Evolutionary conservation across 2,113 vertebrate genomes (phyloP), one percentile per base, ranked within the genome.

Genomic region (Sorex araneus): DNA sequence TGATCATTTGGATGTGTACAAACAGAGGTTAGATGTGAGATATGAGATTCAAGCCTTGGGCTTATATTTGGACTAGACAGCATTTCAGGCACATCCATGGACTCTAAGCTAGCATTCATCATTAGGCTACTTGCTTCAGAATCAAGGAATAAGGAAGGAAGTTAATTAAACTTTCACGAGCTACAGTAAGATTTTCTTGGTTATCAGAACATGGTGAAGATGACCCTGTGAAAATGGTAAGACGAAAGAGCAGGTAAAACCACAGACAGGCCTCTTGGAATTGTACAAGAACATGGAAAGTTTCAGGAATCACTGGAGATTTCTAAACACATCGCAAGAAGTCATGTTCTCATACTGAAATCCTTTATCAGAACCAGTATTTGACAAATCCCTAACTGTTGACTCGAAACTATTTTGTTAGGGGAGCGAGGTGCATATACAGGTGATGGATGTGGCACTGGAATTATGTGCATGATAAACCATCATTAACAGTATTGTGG

Each of bases 1-100:
- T 57, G 28, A 75, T 94, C 78, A 91, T 40, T 40, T 86, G 76
- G 15, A 87, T 36, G 21, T 88, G 13, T 88, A 60, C 10, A 89
- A 90, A 30, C 30, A 94, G 47, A 95, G 12, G 60, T 32, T 85
- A 92, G 30, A 47, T 78, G 81, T 32, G 80, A 94, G 95, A 91
- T 2, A 71, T 23, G 16, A 21, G 45, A 84, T 64, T 45, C 25
- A 76, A 96, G 36, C 36, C 66, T 23, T 74, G 83, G 28, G n/a
- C 1, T 79, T n/a, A 79, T 36, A 94, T 80, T 93, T 86, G 27
- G 71, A 95, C 71, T 66, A 75, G 60, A 25, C 28, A 83, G 57
- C 23, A 85, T 78, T 91, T 85, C 27, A 90, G 83, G 50, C 32
- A 36, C 19, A 87, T 93, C 27, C 18, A n/a, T 30, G 50, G n/a